Evolutionary conservation across 2,797 vertebrate species (phyloP).

Genomic region (Loris lydekkerianus): DNA sequence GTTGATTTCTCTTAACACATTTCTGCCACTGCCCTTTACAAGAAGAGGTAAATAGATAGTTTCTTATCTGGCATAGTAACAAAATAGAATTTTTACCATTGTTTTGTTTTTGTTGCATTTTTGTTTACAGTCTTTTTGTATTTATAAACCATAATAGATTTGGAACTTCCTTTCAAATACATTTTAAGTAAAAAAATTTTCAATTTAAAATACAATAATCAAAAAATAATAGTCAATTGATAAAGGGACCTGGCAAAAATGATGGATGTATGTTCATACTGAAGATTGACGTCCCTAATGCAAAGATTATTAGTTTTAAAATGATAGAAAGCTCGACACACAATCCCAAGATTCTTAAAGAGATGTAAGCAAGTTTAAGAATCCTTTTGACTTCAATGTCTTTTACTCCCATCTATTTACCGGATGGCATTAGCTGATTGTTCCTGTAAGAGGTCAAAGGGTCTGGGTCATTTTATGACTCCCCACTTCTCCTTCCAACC

Average conservation of each 20-base stretch:
- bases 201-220: not conserved
- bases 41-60: not conserved
- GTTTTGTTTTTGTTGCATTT: not conserved
- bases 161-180: conserved; percentile 4
- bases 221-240: not conserved
- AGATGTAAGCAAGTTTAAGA: conserved; percentile 24
- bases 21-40: not conserved
- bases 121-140: conserved; percentile 2
- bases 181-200: not conserved
- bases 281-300: not conserved
- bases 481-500: not conserved
- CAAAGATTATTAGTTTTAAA: not conserved
- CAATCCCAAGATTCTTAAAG: not conserved
- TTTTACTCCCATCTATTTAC: conserved; percentile 16
- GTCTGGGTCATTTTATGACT: not conserved
- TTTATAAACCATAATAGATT: not conserved
- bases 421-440: not conserved
- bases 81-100: not conserved
- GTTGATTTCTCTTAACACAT: not conserved
- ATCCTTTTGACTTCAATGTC: not conserved
- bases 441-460: not conserved
- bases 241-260: not conserved
- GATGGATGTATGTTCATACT: not conserved
- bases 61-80: not conserved
- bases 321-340: not conserved